phyloP scores from a whole-genome alignment of 2,113 vertebrate species.

The Melanocharis versteri region DNA sequence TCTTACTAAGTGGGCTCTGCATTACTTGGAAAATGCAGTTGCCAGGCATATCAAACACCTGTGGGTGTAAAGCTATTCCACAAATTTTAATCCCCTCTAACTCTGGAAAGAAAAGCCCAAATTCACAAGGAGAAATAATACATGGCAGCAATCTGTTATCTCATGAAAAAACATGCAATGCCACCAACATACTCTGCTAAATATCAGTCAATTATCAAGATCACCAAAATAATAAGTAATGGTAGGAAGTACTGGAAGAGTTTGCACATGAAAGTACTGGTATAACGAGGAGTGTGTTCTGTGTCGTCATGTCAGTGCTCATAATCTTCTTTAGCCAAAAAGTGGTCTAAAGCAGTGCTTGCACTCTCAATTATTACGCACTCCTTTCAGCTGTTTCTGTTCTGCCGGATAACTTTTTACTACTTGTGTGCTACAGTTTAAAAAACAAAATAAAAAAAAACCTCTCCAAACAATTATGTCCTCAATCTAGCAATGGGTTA shows the following conservation, averaged over 20 bases:
- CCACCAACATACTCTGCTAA: background rate
- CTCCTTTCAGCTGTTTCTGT: background rate
- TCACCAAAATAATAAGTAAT: background rate
- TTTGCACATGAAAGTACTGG: background rate
- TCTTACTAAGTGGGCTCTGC: background rate
- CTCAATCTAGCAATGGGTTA: background rate
- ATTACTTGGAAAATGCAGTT: background rate
- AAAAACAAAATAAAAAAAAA: background rate
- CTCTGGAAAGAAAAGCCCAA: background rate
- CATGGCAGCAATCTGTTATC: background rate
- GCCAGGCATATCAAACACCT: background rate
- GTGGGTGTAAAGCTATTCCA: background rate
- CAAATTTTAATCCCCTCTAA: constrained; percentile 5
- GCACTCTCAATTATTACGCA: background rate
- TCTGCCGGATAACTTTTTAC: background rate
- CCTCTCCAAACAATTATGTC: background rate
- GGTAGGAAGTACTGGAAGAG: background rate
- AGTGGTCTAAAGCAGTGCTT: background rate
- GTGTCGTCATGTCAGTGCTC: background rate
- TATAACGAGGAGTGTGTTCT: background rate
- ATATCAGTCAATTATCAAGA: background rate
- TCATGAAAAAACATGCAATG: background rate
- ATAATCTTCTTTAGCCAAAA: background rate
- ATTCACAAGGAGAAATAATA: background rate
- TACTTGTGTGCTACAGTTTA: background rate